Conservation (phyloP, 2,888 invertebrate species). For the Chrysodeixis includens region DNA sequence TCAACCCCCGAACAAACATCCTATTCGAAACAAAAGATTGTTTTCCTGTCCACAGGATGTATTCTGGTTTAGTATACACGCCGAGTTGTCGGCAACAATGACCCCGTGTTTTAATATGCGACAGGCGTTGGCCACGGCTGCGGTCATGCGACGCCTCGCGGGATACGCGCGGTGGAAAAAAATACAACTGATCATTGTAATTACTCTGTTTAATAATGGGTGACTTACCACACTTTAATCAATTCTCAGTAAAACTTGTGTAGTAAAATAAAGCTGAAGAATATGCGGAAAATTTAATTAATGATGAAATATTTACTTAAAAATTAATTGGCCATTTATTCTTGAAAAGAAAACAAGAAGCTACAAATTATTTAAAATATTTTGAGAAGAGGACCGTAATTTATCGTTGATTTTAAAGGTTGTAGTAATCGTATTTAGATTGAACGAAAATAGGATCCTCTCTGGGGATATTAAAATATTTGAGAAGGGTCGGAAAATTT, state of each 20-base stretch:
- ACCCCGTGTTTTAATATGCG: constrained; percentile 74
- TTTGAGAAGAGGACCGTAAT: not conserved
- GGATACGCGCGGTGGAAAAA: constrained; percentile 36
- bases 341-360: not conserved
- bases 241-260: not conserved
- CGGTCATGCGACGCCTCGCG: constrained; percentile 40
- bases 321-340: too few species aligned
- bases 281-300: constrained; percentile 3
- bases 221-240: not conserved
- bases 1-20: constrained; percentile 60
- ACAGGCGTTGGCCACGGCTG: constrained; percentile 50
- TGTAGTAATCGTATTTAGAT: not conserved
- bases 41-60: constrained; percentile 71
- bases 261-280: not conserved
- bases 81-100: constrained; percentile 73
- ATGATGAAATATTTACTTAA: not conserved
- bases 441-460: not conserved
- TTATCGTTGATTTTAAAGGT: not conserved
- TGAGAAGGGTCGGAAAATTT: not conserved
- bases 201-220: not conserved
- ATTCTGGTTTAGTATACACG: constrained; percentile 72
- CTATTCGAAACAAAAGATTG: constrained; percentile 73
- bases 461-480: not conserved
- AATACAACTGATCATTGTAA: not conserved
- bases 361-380: not conserved